These are phyloP conservation scores for Phrynocephalus forsythii DNA, from an alignment of 2,797 vertebrate species.

Conservation along the genomic window DNA sequence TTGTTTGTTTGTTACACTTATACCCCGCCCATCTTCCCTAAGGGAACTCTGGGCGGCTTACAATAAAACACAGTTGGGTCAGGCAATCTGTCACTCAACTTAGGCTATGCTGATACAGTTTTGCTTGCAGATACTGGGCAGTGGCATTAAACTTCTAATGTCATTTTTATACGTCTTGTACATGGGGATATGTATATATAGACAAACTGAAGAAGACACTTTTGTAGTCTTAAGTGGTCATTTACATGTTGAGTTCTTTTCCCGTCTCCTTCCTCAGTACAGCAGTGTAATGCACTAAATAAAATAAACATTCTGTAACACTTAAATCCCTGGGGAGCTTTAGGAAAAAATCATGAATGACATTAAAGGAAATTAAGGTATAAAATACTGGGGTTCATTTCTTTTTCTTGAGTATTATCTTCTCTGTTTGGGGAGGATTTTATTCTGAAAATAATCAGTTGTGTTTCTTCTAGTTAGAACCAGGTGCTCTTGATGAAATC, in stretches of 20 bases:
- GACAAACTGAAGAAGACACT: no score
- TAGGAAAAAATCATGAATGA: not conserved
- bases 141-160: no score
- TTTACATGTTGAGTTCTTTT: not conserved
- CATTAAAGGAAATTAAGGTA: not conserved
- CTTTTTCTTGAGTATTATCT: not conserved
- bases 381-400: not conserved
- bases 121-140: not conserved
- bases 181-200: not conserved
- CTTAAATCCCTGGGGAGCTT: not conserved
- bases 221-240: not conserved
- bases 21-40: no score
- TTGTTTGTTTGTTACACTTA: no score
- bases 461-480: constrained; percentile 85
- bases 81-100: no score
- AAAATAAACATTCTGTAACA: not conserved
- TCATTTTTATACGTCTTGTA: not conserved
- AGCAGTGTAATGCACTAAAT: not conserved
- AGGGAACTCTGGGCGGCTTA: no score
- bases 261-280: not conserved
- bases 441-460: constrained; percentile 23
- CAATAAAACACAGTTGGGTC: no score
- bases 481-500: constrained; percentile 91
- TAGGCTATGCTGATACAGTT: not conserved
- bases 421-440: not conserved